phyloP scores from a whole-genome alignment of 2,888 invertebrate species.

The Gastrophysa polygoni region DNA sequence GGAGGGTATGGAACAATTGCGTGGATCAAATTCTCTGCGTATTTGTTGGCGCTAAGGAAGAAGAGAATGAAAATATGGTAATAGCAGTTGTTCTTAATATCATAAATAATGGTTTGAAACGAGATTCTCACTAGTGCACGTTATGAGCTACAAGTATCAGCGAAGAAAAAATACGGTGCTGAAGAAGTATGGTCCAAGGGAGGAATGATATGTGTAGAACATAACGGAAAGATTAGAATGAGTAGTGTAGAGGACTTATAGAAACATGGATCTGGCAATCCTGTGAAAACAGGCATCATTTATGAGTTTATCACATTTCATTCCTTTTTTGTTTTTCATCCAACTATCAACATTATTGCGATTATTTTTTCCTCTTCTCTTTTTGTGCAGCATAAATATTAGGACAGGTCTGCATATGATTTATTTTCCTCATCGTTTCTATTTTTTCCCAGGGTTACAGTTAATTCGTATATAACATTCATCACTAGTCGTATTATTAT shows the following conservation, averaged over 20 bases:
- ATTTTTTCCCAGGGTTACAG: no score
- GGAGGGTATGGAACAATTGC: constrained; percentile 2
- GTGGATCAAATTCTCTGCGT: background rate
- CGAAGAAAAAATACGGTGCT: background rate
- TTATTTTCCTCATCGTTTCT: no score
- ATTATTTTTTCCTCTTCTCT: background rate
- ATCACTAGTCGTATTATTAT: no score
- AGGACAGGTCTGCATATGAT: background rate
- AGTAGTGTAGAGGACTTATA: background rate
- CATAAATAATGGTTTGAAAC: constrained; percentile 4
- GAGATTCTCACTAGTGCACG: constrained; percentile 2
- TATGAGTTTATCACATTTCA: background rate
- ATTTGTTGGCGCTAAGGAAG: background rate
- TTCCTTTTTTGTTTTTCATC: background rate
- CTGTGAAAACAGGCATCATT: background rate
- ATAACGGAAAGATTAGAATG: background rate
- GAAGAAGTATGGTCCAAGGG: background rate
- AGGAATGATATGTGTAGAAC: constrained; percentile 1
- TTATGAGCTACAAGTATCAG: background rate
- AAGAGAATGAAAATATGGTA: background rate
- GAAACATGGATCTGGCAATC: background rate
- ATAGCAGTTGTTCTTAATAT: background rate
- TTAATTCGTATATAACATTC: no score
- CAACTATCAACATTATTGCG: background rate
- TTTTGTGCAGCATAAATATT: background rate